A percentile compares a stretch with the other conserved stretches of the same genome.
Evolutionary conservation across 1,140 invertebrate genomes (phyloP).

Genomic region (Diabrotica virgifera): DNA sequence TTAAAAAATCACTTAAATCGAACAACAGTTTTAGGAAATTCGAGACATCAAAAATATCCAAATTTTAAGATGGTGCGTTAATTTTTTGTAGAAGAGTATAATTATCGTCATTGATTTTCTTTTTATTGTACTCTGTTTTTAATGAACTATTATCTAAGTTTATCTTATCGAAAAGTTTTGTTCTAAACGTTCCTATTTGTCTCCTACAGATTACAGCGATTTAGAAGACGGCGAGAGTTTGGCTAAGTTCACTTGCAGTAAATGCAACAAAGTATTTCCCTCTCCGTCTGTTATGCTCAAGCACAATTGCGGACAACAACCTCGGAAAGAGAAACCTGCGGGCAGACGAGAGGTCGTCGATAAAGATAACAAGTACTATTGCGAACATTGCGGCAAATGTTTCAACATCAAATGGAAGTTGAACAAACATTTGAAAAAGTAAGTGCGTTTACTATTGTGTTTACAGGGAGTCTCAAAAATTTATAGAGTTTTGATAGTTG

Average conservation of each 20-base stretch:
- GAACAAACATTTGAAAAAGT: slow-evolving; percentile 56
- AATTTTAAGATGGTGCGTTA: too few species aligned
- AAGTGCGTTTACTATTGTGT: background rate
- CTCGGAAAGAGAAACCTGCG: background rate
- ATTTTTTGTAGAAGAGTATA: too few species aligned
- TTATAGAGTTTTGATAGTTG: slow-evolving; percentile 44
- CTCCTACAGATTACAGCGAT: background rate
- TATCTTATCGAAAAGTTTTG: too few species aligned
- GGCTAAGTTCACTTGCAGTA: slow-evolving; percentile 4
- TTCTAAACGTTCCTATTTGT: too few species aligned
- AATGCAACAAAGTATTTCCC: background rate
- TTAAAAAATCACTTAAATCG: too few species aligned
- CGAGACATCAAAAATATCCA: too few species aligned
- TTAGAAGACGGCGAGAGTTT: background rate
- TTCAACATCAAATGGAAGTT: slow-evolving; percentile 68
- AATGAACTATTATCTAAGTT: too few species aligned
- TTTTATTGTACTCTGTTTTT: too few species aligned
- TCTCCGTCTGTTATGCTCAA: background rate
- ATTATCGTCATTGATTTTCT: too few species aligned
- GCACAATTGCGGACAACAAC: background rate
- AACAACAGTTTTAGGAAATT: too few species aligned
- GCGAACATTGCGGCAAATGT: slow-evolving; percentile 63
- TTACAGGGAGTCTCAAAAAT: background rate
- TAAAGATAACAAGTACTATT: slow-evolving; percentile 40
- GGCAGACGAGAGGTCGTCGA: background rate